Base-by-base conservation (phyloP, 2,797 vertebrate genomes). In the Neosalanx taihuensis region DNA sequence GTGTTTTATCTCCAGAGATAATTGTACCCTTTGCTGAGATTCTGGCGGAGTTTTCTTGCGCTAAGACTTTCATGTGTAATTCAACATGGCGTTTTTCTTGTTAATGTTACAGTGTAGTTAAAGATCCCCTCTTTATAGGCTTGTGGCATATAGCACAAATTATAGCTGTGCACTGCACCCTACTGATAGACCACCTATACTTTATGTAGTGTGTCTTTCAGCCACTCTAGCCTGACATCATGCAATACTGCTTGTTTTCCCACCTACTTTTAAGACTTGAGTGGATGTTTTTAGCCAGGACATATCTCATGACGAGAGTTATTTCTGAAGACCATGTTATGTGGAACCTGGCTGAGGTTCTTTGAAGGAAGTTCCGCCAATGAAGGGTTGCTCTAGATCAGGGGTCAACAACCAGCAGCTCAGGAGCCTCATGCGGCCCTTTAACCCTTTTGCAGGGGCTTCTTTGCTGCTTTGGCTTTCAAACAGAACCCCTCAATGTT, bases 171-270 rank as follows among this genome's bases (percentile, higher is more conserved):
- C 33, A 26, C 23, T 26, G 76, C 70, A 59, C 77, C 41, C 84
- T 75, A 74, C 78, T 63, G 63, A 81, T 41, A 49, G 79, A 87
- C 85, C 87, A 84, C 78, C 85, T 83, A 74, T 84, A 83, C 62
- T 69, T 70, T 69, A 64, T 79, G 57, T 37, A 57, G 57, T 62
- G 78, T 67, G 65, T 83, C 64, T 61, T 31, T 72, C 58, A 73
- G 68, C 37, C 63, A 23, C 74, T 5, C 67, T 71, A 33, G 74
- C 29, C 41, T 46, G 72, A 70, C 60, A 17, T 69, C 41, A 66
- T 72, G 18, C 12, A 69, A 18, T 73, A 63, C 4, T 69, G 35
- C 37, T 23, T 71, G 26, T 68, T 81, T 67, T 58, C 46, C 18
- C 35, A 1, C 3, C 5, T 3, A 12, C 61, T 69, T 73, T 72